phyloP scores from a whole-genome alignment of 2,113 vertebrate species.

The Thermophis baileyi region DNA sequence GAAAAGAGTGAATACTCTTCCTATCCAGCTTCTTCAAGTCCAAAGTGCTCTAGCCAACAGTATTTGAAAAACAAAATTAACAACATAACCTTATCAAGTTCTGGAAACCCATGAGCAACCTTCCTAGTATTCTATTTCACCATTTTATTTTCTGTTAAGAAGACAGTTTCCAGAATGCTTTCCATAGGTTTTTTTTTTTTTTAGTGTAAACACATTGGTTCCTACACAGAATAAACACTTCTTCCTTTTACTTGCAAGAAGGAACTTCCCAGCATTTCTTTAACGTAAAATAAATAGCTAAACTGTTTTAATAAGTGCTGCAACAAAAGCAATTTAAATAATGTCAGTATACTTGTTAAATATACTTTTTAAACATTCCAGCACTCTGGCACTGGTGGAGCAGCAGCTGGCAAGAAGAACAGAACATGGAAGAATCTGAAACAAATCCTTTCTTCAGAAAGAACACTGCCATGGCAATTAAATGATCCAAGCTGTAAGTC shows the following conservation, averaged over 20 bases:
- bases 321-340: neutral
- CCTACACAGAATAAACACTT: slow-evolving; percentile 17
- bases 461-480: slow-evolving; percentile 91
- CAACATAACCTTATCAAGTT: slow-evolving; percentile 35
- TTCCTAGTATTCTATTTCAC: neutral
- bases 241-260: neutral
- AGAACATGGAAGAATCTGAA: slow-evolving; percentile 99
- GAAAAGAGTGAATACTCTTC: too few species aligned
- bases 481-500: slow-evolving; percentile 92
- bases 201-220: slow-evolving; percentile 27
- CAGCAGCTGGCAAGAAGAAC: slow-evolving; percentile 96
- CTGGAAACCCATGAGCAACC: slow-evolving; percentile 39
- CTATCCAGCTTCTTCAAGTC: neutral
- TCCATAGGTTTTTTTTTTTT: slow-evolving; percentile 52
- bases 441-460: slow-evolving; percentile 93
- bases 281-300: neutral
- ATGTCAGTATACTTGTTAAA: neutral
- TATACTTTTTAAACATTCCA: slow-evolving; percentile 55
- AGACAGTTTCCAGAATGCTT: slow-evolving; percentile 36
- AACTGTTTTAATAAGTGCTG: neutral
- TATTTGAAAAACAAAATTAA: slow-evolving; percentile 41
- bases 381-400: slow-evolving; percentile 96
- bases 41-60: slow-evolving; percentile 45
- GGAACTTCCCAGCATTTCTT: neutral
- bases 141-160: neutral